Conservation (phyloP, 1,140 invertebrate genomes). For the Archegozetes longisetosus region DNA sequence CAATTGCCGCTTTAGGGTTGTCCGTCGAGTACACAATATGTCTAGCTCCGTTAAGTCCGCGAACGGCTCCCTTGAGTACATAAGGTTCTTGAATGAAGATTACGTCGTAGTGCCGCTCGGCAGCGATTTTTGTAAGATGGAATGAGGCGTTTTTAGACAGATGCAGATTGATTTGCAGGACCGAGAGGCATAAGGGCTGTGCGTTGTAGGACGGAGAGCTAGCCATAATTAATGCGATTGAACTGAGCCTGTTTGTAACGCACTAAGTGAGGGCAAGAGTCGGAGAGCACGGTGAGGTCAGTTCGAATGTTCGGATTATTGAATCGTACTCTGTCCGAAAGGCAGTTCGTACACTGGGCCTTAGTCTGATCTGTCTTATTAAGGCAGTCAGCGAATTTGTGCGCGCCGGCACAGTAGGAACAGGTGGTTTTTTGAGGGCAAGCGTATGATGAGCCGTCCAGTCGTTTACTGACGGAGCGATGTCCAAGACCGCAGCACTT, state of each 20-base stretch:
- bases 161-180: not conserved
- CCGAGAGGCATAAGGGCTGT: not conserved
- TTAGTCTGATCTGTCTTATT: not conserved
- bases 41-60: not conserved
- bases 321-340: not conserved
- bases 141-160: not conserved
- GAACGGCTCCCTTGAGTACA: not conserved
- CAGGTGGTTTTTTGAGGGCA: no score
- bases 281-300: not conserved
- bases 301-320: not conserved
- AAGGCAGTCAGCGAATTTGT: not conserved
- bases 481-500: no score
- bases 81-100: not conserved
- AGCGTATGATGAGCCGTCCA: no score
- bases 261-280: not conserved
- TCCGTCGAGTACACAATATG: not conserved
- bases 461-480: no score
- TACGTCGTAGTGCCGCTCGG: not conserved
- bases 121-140: not conserved
- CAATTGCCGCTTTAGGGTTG: not conserved
- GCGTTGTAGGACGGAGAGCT: not conserved
- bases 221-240: not conserved
- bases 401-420: conserved; percentile 20
- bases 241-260: not conserved
- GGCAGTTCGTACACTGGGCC: not conserved